A percentile compares a stretch with the other conserved stretches of the same genome.
phyloP scores from a whole-genome alignment of 2,797 vertebrate species.

The Leptatherina wallacei region DNA sequence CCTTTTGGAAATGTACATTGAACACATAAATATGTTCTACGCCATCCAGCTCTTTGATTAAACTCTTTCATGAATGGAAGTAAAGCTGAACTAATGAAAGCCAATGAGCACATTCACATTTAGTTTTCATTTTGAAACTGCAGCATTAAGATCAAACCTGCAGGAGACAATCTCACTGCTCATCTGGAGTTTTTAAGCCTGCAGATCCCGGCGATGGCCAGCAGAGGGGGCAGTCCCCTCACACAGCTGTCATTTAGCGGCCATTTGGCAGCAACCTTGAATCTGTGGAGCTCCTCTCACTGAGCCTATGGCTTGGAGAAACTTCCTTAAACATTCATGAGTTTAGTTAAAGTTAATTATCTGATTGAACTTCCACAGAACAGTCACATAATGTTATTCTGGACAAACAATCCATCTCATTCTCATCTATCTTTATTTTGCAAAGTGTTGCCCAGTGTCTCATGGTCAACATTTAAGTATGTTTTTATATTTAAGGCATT shows the following conservation, averaged over 20 bases:
- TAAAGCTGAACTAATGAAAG: background rate
- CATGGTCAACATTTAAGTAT: background rate
- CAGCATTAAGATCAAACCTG: background rate
- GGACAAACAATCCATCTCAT: background rate
- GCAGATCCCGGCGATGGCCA: constrained; percentile 60
- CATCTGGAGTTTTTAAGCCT: constrained; percentile 25
- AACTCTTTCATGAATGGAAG: background rate
- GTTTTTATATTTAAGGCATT: background rate
- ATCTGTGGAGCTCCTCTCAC: constrained; percentile 11
- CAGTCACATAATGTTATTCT: background rate
- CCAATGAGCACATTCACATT: background rate
- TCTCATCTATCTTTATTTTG: background rate
- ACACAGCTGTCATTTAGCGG: constrained; percentile 33
- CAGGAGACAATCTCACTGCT: constrained; percentile 16
- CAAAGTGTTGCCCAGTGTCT: background rate
- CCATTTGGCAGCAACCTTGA: constrained; percentile 20
- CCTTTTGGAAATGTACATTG: background rate
- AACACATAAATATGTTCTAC: background rate
- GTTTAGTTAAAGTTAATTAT: constrained; percentile 14
- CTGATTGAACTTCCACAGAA: constrained; percentile 10
- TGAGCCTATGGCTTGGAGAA: constrained; percentile 17
- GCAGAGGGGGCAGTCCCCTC: constrained; percentile 76
- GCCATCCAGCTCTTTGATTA: background rate
- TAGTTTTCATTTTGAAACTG: background rate
- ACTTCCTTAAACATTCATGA: background rate